Percentiles rank a stretch among this genome's conserved stretches.
These are phyloP conservation scores for Mallotus villosus DNA, from an alignment of 2,797 vertebrate genomes.

Conservation along the genomic window DNA sequence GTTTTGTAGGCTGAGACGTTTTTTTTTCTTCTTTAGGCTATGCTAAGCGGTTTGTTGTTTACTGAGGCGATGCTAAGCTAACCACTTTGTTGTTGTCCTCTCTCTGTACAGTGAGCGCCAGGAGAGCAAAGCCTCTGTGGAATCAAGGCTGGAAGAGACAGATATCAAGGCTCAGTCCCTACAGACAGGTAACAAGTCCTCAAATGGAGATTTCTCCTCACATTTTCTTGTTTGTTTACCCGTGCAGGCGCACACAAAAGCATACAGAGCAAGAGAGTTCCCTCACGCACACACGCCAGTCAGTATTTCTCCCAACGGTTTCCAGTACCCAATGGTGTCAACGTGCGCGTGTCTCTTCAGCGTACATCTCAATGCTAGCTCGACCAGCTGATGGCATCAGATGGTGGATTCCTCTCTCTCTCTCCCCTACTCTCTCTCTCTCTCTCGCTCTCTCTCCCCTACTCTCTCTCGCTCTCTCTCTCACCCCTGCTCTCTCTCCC, in stretches of 20 bases:
- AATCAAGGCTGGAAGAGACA: slow-evolving; percentile 92
- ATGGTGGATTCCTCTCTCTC: not conserved
- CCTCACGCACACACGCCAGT: not conserved
- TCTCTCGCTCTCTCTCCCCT: not conserved
- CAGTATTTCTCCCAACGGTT: not conserved
- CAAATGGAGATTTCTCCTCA: no score
- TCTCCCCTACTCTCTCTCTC: not conserved
- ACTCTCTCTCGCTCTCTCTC: not conserved
- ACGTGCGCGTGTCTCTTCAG: no score
- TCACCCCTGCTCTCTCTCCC: not conserved
- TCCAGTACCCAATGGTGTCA: not conserved
- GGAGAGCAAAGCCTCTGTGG: slow-evolving; percentile 91
- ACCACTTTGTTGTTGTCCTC: not conserved
- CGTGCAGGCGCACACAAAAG: not conserved
- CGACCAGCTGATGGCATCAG: not conserved
- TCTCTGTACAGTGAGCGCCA: slow-evolving; percentile 84
- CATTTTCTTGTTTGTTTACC: no score
- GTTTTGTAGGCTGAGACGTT: not conserved
- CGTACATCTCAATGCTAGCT: not conserved
- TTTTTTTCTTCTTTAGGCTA: not conserved
- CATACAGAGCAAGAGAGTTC: no score
- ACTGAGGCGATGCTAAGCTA: slow-evolving; percentile 1
- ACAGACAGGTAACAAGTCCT: slow-evolving; percentile 85
- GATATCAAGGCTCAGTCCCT: slow-evolving; percentile 93
- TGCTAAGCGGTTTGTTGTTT: not conserved